Percentiles rank a stretch among this genome's conserved stretches.
phyloP scores from a whole-genome alignment of 92 coral and sea anemone species.

The Zoanthus solanderi region DNA sequence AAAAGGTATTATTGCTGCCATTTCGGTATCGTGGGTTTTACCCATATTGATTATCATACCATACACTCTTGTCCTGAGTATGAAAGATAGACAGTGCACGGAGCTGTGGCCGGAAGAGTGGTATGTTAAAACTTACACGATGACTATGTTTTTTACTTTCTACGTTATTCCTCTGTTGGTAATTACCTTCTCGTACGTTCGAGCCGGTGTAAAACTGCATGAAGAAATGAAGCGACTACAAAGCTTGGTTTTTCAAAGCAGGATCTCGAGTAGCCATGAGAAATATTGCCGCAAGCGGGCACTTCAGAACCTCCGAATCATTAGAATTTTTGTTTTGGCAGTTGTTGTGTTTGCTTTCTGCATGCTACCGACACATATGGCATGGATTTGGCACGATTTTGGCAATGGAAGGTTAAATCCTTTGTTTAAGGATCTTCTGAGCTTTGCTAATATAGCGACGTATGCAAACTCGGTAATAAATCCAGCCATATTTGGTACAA shows the following conservation, averaged over 20 bases:
- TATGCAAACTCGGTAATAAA: slow-evolving; percentile 31
- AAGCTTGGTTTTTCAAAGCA: neutral
- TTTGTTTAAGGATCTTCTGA: slow-evolving; percentile 22
- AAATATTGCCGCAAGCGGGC: slow-evolving; percentile 31
- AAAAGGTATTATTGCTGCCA: slow-evolving; percentile 63
- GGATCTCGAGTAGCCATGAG: slow-evolving; percentile 35
- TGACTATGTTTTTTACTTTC: slow-evolving; percentile 79
- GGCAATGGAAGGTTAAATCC: slow-evolving; percentile 24
- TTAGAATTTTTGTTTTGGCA: slow-evolving; percentile 29
- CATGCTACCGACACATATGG: slow-evolving; percentile 39
- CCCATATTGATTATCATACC: slow-evolving; percentile 85
- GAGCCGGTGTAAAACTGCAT: slow-evolving; percentile 77
- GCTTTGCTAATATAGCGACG: slow-evolving; percentile 30
- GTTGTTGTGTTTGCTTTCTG: slow-evolving; percentile 33
- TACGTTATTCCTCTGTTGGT: slow-evolving; percentile 84
- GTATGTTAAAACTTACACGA: slow-evolving; percentile 79
- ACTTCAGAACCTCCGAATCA: slow-evolving; percentile 32
- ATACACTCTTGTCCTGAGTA: slow-evolving; percentile 70
- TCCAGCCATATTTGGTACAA: slow-evolving; percentile 35
- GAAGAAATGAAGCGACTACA: slow-evolving; percentile 13
- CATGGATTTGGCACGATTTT: slow-evolving; percentile 48
- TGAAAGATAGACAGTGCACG: slow-evolving; percentile 69
- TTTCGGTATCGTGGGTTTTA: slow-evolving; percentile 73
- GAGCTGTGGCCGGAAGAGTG: slow-evolving; percentile 89
- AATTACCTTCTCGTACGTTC: slow-evolving; percentile 81